Evolutionary conservation across 2,888 invertebrate genomes (phyloP).

Genomic region (Agrypnus murinus): DNA sequence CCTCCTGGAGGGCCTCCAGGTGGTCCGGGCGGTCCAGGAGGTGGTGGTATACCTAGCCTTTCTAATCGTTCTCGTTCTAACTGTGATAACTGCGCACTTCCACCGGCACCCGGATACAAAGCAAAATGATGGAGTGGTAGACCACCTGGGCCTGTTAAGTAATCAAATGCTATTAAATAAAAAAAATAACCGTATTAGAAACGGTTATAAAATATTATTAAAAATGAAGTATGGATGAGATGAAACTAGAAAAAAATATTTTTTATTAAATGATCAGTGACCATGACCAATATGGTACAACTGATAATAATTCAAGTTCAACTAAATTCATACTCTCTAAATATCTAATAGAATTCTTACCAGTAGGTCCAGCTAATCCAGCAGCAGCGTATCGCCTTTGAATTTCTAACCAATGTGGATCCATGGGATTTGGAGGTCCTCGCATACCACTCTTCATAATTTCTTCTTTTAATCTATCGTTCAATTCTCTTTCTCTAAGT

Average conservation of each 20-base stretch:
- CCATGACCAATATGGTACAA: neutral
- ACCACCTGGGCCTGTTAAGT: slow-evolving; percentile 60
- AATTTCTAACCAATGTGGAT: slow-evolving; percentile 90
- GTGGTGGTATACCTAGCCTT: slow-evolving; percentile 84
- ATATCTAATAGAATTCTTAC: slow-evolving; percentile 53
- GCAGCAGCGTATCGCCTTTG: slow-evolving; percentile 79
- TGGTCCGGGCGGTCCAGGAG: slow-evolving; percentile 74
- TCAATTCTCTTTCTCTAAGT: slow-evolving; percentile 85
- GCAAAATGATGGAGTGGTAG: slow-evolving; percentile 83
- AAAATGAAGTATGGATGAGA: slow-evolving; percentile 38
- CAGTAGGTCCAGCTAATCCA: slow-evolving; percentile 69
- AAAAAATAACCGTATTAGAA: slow-evolving; percentile 42
- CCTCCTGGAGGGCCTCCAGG: slow-evolving; percentile 74
- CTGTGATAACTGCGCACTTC: slow-evolving; percentile 80
- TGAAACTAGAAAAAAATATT: slow-evolving; percentile 22
- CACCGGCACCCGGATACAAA: slow-evolving; percentile 82
- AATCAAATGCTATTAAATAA: slow-evolving; percentile 43
- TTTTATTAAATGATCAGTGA: neutral
- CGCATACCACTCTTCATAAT: slow-evolving; percentile 80
- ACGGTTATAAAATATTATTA: slow-evolving; percentile 13
- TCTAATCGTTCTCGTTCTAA: slow-evolving; percentile 92
- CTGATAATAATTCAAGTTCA: neutral
- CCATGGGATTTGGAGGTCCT: slow-evolving; percentile 72
- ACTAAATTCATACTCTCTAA: too few relatives aligned
- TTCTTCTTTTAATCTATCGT: slow-evolving; percentile 92